Conservation (phyloP, 1,140 invertebrate genomes). For the Tribolium castaneum region DNA sequence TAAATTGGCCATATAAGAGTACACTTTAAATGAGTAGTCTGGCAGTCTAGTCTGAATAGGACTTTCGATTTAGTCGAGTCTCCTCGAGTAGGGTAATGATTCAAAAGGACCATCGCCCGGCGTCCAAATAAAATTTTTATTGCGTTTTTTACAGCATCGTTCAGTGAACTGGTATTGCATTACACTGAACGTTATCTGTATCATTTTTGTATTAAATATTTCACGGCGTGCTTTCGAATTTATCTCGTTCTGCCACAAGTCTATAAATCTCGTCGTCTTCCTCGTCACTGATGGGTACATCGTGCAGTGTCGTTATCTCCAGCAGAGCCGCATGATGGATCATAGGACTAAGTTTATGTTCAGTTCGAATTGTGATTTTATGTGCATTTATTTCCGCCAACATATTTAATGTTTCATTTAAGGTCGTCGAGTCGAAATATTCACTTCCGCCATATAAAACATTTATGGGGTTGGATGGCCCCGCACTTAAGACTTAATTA, state of each 20-base stretch:
- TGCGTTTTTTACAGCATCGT: constrained; percentile 12
- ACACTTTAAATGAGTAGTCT: neutral
- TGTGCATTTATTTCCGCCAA: constrained; percentile 46
- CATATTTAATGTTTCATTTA: constrained; percentile 46
- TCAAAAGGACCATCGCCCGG: neutral
- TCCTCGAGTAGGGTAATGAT: neutral
- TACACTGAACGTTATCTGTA: constrained; percentile 29
- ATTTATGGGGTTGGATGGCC: neutral
- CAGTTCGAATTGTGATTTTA: constrained; percentile 45
- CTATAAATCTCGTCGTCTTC: constrained; percentile 12
- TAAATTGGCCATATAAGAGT: neutral
- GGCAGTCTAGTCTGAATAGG: neutral
- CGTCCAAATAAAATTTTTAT: constrained; percentile 36
- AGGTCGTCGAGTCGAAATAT: constrained; percentile 19
- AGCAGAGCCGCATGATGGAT: constrained; percentile 33
- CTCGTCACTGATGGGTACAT: neutral
- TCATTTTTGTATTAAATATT: constrained; percentile 37
- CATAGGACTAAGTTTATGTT: constrained; percentile 40
- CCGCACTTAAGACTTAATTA: neutral
- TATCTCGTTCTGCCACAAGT: constrained; percentile 12
- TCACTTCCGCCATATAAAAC: neutral
- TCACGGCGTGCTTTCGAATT: neutral
- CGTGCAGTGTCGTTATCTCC: neutral
- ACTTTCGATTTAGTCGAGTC: neutral
- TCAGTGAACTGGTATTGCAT: constrained; percentile 30